phyloP scores from a whole-genome alignment of 2,888 invertebrate species.

The Xanthorhoe spadicearia region DNA sequence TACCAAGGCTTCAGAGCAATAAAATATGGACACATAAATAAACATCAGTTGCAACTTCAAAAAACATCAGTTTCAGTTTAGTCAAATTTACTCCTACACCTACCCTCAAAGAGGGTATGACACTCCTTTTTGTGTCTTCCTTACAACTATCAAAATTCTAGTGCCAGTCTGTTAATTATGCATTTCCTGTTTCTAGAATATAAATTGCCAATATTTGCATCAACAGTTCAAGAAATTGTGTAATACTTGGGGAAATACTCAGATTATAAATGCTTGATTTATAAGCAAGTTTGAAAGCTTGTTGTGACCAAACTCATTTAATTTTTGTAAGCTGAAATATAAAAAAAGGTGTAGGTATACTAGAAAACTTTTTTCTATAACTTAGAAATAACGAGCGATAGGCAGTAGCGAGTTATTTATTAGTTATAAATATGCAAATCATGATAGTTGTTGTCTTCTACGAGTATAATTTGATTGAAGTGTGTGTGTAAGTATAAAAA shows the following conservation, averaged over 20 bases:
- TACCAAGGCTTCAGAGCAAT: no score
- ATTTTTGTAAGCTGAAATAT: neutral
- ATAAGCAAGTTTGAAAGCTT: neutral
- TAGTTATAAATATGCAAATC: neutral
- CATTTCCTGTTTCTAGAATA: conserved; percentile 23
- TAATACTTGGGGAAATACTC: conserved; percentile 5
- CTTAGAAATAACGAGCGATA: neutral
- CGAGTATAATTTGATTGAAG: neutral
- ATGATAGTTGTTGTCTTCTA: neutral
- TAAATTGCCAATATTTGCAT: conserved; percentile 20
- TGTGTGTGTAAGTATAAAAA: neutral
- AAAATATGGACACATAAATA: no score
- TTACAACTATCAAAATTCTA: conserved; percentile 4
- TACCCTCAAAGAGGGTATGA: no score
- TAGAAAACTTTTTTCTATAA: neutral
- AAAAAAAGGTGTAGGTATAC: neutral
- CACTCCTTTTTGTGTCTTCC: neutral
- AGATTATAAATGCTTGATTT: neutral
- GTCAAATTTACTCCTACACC: no score
- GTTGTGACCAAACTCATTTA: neutral
- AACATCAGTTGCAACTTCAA: no score
- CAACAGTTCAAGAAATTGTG: conserved; percentile 12
- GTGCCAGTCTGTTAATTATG: neutral
- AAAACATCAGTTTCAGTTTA: no score
- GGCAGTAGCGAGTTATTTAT: neutral